A percentile compares a stretch with the other conserved stretches of the same genome.
Evolutionary conservation across 1,140 invertebrate genomes (phyloP).

Genomic region (Aphaenogaster ashmeadi): DNA sequence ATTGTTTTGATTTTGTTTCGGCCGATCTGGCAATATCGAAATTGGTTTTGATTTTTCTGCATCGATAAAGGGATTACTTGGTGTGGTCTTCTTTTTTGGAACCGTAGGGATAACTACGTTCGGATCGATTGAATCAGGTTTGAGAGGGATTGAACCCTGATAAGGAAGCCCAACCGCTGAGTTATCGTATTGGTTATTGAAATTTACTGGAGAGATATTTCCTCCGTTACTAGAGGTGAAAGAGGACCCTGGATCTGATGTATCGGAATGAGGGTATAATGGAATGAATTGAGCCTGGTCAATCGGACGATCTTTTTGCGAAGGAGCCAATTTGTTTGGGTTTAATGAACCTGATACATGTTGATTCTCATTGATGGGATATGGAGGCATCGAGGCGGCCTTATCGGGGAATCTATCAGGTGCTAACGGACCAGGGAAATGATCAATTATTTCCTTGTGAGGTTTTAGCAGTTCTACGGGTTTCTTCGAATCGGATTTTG

Average conservation of each 20-base stretch:
- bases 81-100: conserved; percentile 78
- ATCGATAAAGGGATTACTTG: conserved; percentile 69
- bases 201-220: conserved; percentile 74
- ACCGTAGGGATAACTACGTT: conserved; percentile 77
- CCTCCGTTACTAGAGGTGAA: conserved; percentile 76
- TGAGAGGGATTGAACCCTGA: conserved; percentile 61
- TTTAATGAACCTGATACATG: conserved; percentile 29
- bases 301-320: conserved; percentile 60
- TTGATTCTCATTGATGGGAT: conserved; percentile 51
- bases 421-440: conserved; percentile 82
- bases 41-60: conserved; percentile 73
- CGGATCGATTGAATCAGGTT: conserved; percentile 71
- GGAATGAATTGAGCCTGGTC: conserved; percentile 82
- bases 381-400: background rate
- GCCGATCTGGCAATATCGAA: conserved; percentile 29
- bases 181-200: conserved; percentile 78
- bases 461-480: conserved; percentile 81
- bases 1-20: conserved; percentile 75
- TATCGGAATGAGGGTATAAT: conserved; percentile 70
- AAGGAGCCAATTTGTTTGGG: conserved; percentile 72
- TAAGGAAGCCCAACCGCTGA: conserved; percentile 78
- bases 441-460: conserved; percentile 73
- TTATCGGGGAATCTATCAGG: conserved; percentile 80
- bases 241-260: conserved; percentile 63
- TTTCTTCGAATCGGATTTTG: conserved; percentile 81